Evolutionary conservation across 1,140 invertebrate genomes (phyloP), one percentile per base, ranked within the genome.

Genomic region (Mylabris phalerata): DNA sequence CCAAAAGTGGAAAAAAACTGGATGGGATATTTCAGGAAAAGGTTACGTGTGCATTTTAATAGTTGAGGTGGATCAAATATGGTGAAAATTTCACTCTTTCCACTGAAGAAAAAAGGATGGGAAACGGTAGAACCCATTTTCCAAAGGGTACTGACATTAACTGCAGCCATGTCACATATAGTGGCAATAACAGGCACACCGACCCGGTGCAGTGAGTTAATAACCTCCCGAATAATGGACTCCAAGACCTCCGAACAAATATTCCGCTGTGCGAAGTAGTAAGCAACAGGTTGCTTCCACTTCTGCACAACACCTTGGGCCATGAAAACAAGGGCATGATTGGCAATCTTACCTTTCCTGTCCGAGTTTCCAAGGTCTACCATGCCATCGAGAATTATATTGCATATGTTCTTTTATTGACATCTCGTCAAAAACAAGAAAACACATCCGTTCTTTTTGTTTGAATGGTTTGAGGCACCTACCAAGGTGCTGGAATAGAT

Each of bases 401-500:
- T 58, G 19, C 19, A 62, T 48, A 3, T 52, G 42, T 42, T 27
- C n/a, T 26, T n/a, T 19, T 10, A 62, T 43, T 46, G 49, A 42
- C 6, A 58, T 48, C 54, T 61, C 60, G 41, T 57, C 60, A 45
- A 57, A 61, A 5, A 54, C 13, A 27, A 61, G 26, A 6, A 27
- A 26, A 42, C 52, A 50, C 44, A 45, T 54, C 39, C 41, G 41
- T 48, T 62, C 52, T 55, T 9, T 44, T 13, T 13, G 13, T 50
- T 55, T 50, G 46, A 11, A 25, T 50, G 25, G 24, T 51, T 9
- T 51, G 27, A 32, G 27, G 27, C 2, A 32, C 7, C n/a, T 55
- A 56, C 38, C 38, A 59, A 54, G 9, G 50, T 59, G n/a, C 27
- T 59, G 13, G 13, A 13, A 13, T 13, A 13, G 13, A 13, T 13